Evolutionary conservation across 1,140 invertebrate species (phyloP).

Genomic region (Trissolcus basalis): DNA sequence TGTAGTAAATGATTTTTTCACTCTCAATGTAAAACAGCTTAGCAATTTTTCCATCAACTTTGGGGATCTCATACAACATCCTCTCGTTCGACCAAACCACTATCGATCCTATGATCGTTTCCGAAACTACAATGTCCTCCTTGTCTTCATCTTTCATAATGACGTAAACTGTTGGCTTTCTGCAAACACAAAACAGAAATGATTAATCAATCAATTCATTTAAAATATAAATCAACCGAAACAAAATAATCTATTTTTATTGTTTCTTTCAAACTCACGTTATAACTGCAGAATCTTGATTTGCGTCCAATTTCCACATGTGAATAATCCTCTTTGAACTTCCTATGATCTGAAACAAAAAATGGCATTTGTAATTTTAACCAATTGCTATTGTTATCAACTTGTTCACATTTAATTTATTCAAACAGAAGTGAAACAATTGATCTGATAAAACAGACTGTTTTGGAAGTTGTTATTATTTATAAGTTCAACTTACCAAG

Average conservation of each 20-base stretch:
- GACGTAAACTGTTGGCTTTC: constrained; percentile 67
- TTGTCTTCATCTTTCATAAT: constrained; percentile 60
- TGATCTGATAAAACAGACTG: too few relatives aligned
- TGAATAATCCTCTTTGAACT: constrained; percentile 65
- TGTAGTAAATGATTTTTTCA: constrained; percentile 64
- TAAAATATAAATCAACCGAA: constrained; percentile 1
- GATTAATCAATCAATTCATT: too few relatives aligned
- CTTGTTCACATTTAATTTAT: too few relatives aligned
- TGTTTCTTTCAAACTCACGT: constrained; percentile 46
- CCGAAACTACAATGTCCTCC: constrained; percentile 62
- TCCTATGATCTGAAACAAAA: constrained; percentile 67
- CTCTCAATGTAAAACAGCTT: constrained; percentile 62
- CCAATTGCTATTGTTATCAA: too few relatives aligned
- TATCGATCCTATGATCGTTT: constrained; percentile 64
- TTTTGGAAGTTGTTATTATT: too few relatives aligned
- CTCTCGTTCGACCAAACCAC: constrained; percentile 44
- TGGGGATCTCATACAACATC: constrained; percentile 50
- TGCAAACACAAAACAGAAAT: constrained; percentile 27
- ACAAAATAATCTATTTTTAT: too few relatives aligned
- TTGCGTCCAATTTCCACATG: constrained; percentile 65
- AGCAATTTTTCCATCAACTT: constrained; percentile 62
- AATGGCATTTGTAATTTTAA: too few relatives aligned
- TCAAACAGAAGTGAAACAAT: too few relatives aligned
- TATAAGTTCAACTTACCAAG: constrained; percentile 58
- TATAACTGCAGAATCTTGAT: constrained; percentile 54